Conservation (phyloP, 2,113 vertebrate genomes). For the Engraulis encrasicolus region DNA sequence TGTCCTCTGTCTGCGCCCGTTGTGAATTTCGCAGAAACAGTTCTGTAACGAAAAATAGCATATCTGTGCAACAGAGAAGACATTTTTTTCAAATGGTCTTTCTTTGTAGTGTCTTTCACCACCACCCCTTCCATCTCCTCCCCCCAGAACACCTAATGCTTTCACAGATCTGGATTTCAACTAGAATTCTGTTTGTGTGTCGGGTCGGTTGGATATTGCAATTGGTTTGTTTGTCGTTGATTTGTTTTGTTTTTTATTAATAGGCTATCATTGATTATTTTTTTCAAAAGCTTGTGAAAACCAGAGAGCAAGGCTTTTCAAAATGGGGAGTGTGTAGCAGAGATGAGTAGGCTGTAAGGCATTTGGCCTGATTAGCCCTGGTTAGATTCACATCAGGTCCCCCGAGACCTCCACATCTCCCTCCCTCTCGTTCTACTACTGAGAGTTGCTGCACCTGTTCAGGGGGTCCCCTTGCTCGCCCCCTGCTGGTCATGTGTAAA, state of each 20-base stretch:
- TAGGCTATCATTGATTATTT: too few relatives aligned
- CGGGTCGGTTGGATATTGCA: not conserved
- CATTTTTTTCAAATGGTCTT: not conserved
- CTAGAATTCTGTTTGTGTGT: not conserved
- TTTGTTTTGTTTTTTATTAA: too few relatives aligned
- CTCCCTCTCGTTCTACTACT: not conserved
- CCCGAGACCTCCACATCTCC: not conserved
- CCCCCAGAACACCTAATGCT: not conserved
- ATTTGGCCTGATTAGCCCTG: not conserved
- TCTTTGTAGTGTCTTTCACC: slow-evolving; percentile 8
- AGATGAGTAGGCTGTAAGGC: not conserved
- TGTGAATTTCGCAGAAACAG: slow-evolving; percentile 7
- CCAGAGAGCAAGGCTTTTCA: not conserved
- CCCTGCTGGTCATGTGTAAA: not conserved
- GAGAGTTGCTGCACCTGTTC: not conserved
- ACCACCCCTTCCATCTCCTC: too few relatives aligned
- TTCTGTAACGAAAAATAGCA: slow-evolving; percentile 7
- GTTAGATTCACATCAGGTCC: not conserved
- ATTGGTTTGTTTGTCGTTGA: too few relatives aligned
- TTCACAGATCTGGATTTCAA: slow-evolving; percentile 6
- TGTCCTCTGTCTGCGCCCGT: not conserved
- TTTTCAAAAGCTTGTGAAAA: not conserved
- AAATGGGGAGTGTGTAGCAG: not conserved
- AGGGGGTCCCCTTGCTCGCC: not conserved
- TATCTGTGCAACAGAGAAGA: not conserved